Evolutionary conservation across 2,888 invertebrate species (phyloP), one percentile per base, ranked within the genome.

Genomic region (Beris morrisii): DNA sequence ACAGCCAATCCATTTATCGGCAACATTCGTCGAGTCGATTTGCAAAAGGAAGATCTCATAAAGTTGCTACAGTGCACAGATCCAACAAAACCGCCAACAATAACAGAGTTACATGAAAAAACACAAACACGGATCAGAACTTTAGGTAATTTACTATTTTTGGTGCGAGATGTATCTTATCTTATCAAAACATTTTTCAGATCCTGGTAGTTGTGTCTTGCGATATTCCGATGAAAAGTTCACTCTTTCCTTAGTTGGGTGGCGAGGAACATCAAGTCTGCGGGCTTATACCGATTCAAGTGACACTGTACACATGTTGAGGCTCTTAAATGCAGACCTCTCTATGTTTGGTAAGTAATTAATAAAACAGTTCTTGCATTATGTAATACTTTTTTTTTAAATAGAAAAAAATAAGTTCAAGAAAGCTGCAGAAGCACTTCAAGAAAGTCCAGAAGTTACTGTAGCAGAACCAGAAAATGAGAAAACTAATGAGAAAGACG

Each of bases 261-360:
- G 97, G 97, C 87, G 93, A 69, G 97, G 97, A 4, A 91, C 89
- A 11, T 87, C 88, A 68, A 93, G 95, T 0, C 82, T 96, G 22
- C 84, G 95, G 13, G 94, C 94, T 0, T 97, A 97, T 81, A 91
- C 96, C 43, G 88, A 93, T 30, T 85, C 88, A 32, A 86, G 89
- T 66, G 95, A 94, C 77, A 88, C 94, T 0, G 86, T 94, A 22
- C 97, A 97, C 80, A 92, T 92, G 73, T 81, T 97, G 56, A 81
- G 96, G 9, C 82, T 97, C 52, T 83, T 95, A 71, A 95, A 94
- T 1, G 92, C 89, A 5, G 95, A 97, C 78, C 86, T 88, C 63
- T 89, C 90, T 59, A 91, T 92, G 83, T 94, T 89, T 77, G 92
- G 93, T 92, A 82, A 79, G 82, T 78, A 22, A 28, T 31, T 5